These are phyloP conservation scores for Prosopocoilus inquinatus DNA, from an alignment of 2,888 invertebrate species.

Conservation along the genomic window DNA sequence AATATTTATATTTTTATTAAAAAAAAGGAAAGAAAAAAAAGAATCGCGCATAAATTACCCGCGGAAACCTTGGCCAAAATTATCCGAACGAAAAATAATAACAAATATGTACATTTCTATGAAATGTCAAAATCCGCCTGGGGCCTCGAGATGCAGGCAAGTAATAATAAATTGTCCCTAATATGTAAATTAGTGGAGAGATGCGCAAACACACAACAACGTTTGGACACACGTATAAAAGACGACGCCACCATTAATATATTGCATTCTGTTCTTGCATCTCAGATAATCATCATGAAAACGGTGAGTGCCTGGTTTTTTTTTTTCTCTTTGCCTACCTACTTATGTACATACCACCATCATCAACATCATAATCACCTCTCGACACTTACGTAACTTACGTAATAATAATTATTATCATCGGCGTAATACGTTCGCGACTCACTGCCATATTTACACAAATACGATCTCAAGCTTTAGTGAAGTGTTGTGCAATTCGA, in stretches of 20 bases:
- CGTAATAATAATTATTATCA: too few relatives aligned
- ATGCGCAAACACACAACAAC: constrained; percentile 16
- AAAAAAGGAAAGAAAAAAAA: too few relatives aligned
- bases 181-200: constrained; percentile 20
- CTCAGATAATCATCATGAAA: constrained; percentile 22
- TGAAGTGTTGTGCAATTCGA: constrained; percentile 12
- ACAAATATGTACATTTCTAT: constrained; percentile 15
- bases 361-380: neutral
- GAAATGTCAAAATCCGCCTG: constrained; percentile 19
- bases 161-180: constrained; percentile 22
- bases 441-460: constrained; percentile 4
- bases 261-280: constrained; percentile 21
- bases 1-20: too few relatives aligned
- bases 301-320: constrained; percentile 16
- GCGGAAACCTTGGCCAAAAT: constrained; percentile 16
- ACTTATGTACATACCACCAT: neutral
- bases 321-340: constrained; percentile 9
- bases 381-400: neutral
- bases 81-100: constrained; percentile 11
- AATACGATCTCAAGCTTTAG: constrained; percentile 3
- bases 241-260: constrained; percentile 10
- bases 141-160: constrained; percentile 11
- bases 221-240: constrained; percentile 18
- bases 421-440: neutral
- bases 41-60: too few relatives aligned